phyloP scores from a whole-genome alignment of 1,140 invertebrate genomes.

The Dreissena polymorpha region DNA sequence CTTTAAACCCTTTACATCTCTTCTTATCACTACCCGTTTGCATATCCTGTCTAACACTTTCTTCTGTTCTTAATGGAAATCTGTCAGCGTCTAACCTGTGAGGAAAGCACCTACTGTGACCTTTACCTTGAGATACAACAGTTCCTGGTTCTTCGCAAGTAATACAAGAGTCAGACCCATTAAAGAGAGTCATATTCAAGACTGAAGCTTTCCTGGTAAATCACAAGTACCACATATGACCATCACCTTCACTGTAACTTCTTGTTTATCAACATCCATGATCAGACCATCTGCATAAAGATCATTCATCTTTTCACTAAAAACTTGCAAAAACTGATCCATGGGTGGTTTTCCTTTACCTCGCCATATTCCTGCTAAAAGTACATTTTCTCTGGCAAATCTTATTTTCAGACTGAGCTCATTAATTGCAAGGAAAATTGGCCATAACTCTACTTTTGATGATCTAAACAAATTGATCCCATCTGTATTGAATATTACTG shows the following conservation, averaged over 20 bases:
- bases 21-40: no score
- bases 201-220: constrained; percentile 48
- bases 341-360: constrained; percentile 55
- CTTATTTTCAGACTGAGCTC: constrained; percentile 43
- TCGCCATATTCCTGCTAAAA: constrained; percentile 50
- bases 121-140: no score
- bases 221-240: constrained; percentile 34
- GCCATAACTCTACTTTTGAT: constrained; percentile 59
- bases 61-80: no score
- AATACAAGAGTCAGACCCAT: constrained; percentile 53
- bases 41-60: no score
- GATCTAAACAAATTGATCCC: constrained; percentile 56
- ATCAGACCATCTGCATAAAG: constrained; percentile 29
- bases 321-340: constrained; percentile 12
- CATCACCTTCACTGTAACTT: not conserved
- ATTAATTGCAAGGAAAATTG: constrained; percentile 56
- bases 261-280: not conserved
- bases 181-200: constrained; percentile 58
- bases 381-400: no score
- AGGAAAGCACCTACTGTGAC: no score
- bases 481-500: constrained; percentile 58
- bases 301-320: constrained; percentile 40
- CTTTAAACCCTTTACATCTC: no score
- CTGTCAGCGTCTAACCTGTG: no score
- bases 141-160: constrained; percentile 58